Evolutionary conservation across 2,113 vertebrate genomes (phyloP).

Genomic region (Cryptotis parvus): DNA sequence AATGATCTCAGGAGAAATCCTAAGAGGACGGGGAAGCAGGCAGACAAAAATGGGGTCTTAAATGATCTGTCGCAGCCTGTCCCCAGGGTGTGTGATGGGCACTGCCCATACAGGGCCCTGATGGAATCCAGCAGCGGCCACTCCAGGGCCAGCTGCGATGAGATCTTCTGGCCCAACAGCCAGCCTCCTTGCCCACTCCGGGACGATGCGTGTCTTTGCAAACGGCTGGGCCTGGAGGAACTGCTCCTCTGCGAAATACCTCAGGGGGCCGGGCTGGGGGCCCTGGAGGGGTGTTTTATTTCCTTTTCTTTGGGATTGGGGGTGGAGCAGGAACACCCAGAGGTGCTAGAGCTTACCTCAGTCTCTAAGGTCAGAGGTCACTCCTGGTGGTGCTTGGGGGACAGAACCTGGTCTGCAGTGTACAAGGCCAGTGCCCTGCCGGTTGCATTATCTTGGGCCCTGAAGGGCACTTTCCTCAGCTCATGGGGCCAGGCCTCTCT

Average conservation of each 20-base stretch:
- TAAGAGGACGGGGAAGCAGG: not conserved
- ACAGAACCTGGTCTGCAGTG: too few species aligned
- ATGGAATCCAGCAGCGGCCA: not conserved
- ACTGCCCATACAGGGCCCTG: too few species aligned
- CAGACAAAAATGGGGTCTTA: not conserved
- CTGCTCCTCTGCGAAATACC: not conserved
- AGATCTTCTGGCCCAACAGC: fast-evolving
- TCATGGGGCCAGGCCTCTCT: not conserved
- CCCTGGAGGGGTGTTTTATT: too few species aligned
- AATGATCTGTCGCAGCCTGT: not conserved
- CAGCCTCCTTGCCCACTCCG: not conserved
- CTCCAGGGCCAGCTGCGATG: not conserved
- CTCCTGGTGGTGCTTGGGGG: too few species aligned
- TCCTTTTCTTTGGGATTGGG: too few species aligned
- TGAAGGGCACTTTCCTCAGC: not conserved
- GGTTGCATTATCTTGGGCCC: too few species aligned
- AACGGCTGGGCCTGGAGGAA: not conserved
- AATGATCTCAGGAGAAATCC: not conserved
- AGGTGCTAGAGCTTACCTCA: too few species aligned
- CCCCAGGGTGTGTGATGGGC: not conserved
- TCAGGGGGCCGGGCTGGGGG: not conserved
- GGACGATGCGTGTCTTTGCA: not conserved
- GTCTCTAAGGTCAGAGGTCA: too few species aligned
- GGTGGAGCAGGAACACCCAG: too few species aligned
- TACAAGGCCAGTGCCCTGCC: too few species aligned